Evolutionary conservation across 2,888 invertebrate species (phyloP).

Genomic region (Watsonalla binaria): DNA sequence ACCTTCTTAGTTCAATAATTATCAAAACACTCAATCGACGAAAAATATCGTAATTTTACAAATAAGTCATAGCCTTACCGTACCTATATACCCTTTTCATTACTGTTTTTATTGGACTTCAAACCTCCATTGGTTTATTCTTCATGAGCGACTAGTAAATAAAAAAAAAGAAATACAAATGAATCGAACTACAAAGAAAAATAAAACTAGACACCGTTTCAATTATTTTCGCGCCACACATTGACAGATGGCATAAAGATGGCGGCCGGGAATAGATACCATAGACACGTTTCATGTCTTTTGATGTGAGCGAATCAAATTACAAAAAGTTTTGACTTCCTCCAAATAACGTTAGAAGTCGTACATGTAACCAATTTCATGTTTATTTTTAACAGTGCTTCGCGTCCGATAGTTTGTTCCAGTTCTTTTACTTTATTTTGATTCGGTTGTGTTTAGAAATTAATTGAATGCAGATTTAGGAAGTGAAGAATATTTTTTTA

Average conservation of each 20-base stretch:
- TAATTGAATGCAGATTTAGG: too few species aligned
- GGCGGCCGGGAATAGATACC: slow-evolving; percentile 35
- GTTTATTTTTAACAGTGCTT: slow-evolving; percentile 6
- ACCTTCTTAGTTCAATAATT: too few species aligned
- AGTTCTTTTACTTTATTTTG: too few species aligned
- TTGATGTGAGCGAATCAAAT: slow-evolving; percentile 68
- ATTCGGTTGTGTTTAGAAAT: too few species aligned
- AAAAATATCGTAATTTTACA: too few species aligned
- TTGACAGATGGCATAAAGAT: slow-evolving; percentile 40
- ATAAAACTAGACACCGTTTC: not conserved
- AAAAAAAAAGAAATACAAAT: not conserved
- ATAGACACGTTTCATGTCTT: slow-evolving; percentile 27
- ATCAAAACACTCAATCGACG: too few species aligned
- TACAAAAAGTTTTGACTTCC: slow-evolving; percentile 54
- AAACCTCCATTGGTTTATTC: too few species aligned
- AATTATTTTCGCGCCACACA: slow-evolving; percentile 38
- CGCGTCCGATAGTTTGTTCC: not conserved
- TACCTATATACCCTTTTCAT: too few species aligned
- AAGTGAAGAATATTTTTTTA: too few species aligned
- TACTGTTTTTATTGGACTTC: too few species aligned
- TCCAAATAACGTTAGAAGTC: slow-evolving; percentile 28
- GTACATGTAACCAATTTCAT: slow-evolving; percentile 17
- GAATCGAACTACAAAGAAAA: not conserved
- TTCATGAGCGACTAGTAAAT: too few species aligned
- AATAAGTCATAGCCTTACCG: too few species aligned